Percentiles rank a stretch among this genome's conserved stretches.
These are phyloP conservation scores for Sweltsa coloradensis DNA, from an alignment of 1,140 invertebrate genomes.

Conservation along the genomic window DNA sequence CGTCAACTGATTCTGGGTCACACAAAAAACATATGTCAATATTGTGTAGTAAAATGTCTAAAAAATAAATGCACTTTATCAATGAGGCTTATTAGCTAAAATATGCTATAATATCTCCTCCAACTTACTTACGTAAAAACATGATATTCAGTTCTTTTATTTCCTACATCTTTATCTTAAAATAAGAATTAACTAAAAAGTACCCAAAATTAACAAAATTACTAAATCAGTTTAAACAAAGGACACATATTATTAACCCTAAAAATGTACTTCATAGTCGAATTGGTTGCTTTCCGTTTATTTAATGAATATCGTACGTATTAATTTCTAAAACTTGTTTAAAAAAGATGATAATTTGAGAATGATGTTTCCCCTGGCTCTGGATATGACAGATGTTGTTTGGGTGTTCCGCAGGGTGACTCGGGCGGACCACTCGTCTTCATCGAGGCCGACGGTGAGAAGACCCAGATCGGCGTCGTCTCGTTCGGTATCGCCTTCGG, in stretches of 20 bases:
- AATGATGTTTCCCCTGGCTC: background rate
- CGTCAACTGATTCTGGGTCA: no score
- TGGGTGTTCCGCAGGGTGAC: conserved; percentile 15
- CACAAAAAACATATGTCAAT: no score
- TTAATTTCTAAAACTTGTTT: background rate
- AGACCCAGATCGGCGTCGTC: conserved; percentile 11
- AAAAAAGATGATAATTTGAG: background rate
- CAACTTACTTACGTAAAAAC: no score
- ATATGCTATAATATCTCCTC: no score
- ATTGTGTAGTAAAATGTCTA: no score
- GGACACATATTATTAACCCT: background rate
- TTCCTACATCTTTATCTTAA: background rate
- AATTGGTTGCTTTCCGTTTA: background rate
- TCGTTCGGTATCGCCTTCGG: conserved; percentile 35
- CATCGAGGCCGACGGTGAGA: conserved; percentile 2
- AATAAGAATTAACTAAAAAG: background rate
- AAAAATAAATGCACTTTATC: no score
- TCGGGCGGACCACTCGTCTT: conserved; percentile 15
- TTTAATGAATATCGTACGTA: background rate
- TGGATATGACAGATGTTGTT: background rate
- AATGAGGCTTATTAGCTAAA: no score
- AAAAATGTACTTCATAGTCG: background rate
- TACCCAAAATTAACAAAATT: background rate
- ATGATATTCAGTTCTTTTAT: no score
- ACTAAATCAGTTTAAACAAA: background rate